Percentiles rank a stretch among this genome's conserved stretches.
Conservation (phyloP, 1,140 invertebrate genomes). For the Bactericera cockerelli region DNA sequence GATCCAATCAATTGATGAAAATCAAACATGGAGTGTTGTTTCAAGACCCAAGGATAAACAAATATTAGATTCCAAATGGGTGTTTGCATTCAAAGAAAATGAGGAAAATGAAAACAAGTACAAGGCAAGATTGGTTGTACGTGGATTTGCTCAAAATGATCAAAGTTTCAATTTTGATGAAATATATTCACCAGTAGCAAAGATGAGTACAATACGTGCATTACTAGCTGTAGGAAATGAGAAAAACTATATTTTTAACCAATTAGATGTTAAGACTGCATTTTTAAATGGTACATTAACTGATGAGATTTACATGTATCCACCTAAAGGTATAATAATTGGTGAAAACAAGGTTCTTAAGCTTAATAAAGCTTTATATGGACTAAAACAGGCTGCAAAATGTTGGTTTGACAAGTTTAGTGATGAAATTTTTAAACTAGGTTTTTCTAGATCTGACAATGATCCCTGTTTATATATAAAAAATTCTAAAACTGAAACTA, state of each 20-base stretch:
- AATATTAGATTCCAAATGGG: background rate
- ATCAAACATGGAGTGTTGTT: constrained; percentile 4
- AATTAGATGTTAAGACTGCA: no score
- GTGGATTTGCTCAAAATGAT: constrained; percentile 15
- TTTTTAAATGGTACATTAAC: no score
- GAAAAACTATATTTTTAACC: no score
- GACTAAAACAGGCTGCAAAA: constrained; percentile 23
- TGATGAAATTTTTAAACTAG: constrained; percentile 17
- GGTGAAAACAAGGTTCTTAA: constrained; percentile 20
- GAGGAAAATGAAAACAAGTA: constrained; percentile 8
- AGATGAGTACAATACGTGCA: constrained; percentile 11
- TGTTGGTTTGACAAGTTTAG: constrained; percentile 22
- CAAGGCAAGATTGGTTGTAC: constrained; percentile 19
- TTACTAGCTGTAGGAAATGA: constrained; percentile 9
- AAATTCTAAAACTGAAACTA: constrained; percentile 3
- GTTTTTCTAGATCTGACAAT: constrained; percentile 16
- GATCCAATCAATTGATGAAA: background rate
- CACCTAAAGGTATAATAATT: constrained; percentile 16
- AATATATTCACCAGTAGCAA: constrained; percentile 16
- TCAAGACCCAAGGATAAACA: background rate
- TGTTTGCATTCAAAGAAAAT: constrained; percentile 7
- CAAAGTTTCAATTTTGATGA: constrained; percentile 14
- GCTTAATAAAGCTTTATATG: constrained; percentile 25
- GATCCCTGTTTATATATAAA: constrained; percentile 17
- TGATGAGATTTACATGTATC: no score